Conservation (phyloP, 1,140 invertebrate species). For the Brachionus angularis region DNA sequence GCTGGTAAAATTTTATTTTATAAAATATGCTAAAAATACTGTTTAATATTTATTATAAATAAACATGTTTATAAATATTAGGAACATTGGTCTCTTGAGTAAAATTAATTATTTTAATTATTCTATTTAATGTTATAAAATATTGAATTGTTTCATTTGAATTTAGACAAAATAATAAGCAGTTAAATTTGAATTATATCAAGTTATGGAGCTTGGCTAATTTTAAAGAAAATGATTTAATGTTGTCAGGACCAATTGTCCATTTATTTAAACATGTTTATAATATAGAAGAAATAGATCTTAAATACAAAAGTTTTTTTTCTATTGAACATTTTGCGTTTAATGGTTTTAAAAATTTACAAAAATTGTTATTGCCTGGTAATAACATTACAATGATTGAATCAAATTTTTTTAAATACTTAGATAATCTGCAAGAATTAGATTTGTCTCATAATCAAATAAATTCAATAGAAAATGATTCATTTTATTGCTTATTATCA, state of each 20-base stretch:
- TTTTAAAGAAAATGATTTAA: neutral
- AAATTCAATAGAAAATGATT: constrained; percentile 11
- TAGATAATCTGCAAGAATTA: constrained; percentile 1
- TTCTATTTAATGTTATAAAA: neutral
- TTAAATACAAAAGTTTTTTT: constrained; percentile 13
- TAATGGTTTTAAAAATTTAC: constrained; percentile 11
- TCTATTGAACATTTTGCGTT: constrained; percentile 5
- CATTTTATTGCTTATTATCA: neutral
- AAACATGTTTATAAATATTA: too few relatives aligned
- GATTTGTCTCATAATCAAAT: constrained; percentile 34
- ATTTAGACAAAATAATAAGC: constrained; percentile 6
- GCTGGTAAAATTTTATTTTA: too few relatives aligned
- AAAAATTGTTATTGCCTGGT: neutral
- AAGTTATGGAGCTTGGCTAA: constrained; percentile 6
- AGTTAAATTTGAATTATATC: neutral
- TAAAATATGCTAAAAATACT: too few relatives aligned
- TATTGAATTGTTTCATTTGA: neutral
- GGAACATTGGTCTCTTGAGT: constrained; percentile 23
- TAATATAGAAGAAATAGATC: neutral
- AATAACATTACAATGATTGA: neutral
- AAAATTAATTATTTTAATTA: neutral
- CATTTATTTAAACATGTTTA: neutral
- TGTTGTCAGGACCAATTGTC: neutral
- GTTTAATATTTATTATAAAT: too few relatives aligned
- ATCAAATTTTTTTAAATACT: neutral